Conservation (phyloP, 2,113 vertebrate genomes). For the western clawed frog (Xenopus tropicalis) region UCB_Xtro_10.0 CM004443.2:47183501-47184000, state of each 20-base stretch:
- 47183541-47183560: conserved; percentile 41
- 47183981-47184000: too few relatives aligned
- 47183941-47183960: not conserved
- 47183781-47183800: conserved; percentile 11
- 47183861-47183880: not conserved
- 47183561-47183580: conserved; percentile 41
- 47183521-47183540: conserved; percentile 40
- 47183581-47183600: conserved; percentile 41
- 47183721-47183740: conserved; percentile 40
- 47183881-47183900: not conserved
- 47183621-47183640: conserved; percentile 45
- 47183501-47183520: conserved; percentile 45
- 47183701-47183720: conserved; percentile 44
- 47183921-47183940: not conserved
- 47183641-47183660: conserved; percentile 39
- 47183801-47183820: conserved; percentile 17
- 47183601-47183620: conserved; percentile 41
- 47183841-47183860: conserved; percentile 11
- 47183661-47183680: conserved; percentile 45
- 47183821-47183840: conserved; percentile 1
- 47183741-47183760: conserved; percentile 36
- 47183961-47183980: too few relatives aligned
- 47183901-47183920: not conserved
- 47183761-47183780: conserved; percentile 30
- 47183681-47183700: conserved; percentile 44